Evolutionary conservation across 2,888 invertebrate genomes (phyloP), one percentile per base, ranked within the genome.

Genomic region (Clivina fossor): DNA sequence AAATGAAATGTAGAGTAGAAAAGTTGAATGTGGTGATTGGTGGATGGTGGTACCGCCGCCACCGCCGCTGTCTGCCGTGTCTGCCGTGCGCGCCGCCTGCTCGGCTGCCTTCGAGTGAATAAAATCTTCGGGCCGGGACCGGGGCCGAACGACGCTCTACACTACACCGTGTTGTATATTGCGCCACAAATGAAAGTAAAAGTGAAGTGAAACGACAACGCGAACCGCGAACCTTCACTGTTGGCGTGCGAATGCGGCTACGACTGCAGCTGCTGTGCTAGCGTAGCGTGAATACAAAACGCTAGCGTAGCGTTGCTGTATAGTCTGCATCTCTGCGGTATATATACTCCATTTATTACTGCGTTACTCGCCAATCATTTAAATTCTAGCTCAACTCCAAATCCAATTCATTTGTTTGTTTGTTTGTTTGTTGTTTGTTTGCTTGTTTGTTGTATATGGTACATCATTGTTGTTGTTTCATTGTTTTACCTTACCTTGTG

Each of bases 101-200:
- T 64, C 59, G 63, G 58, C 59, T 62, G 68, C 66, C 68, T 68
- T 68, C 65, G 69, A 71, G 70, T 71, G 69, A 66, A 69, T 68
- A 67, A 67, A 71, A 72, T 73, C 72, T 73, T 73, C 71, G 72
- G 72, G 72, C 68, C 72, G 71, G 70, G 35, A 71, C 72, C 73
- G 71, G 72, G 72, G 72, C 68, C 72, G 71, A 70, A 26, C 38
- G 68, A 70, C 71, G 70, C 70, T 69, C 69, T 67, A 69, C 70
- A 69, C 69, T 67, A 69, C 69, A 69, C 71, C 62, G 66, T 66
- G 68, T 74, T n/a, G n/a, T n/a, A n/a, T n/a, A n/a, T n/a, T 74
- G 72, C 74, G 73, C 71, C 73, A 74, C 73, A 71, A 74, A 74
- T 74, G 74, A 74, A 75, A 75, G 74, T 74, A 74, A 75, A 75